Base-by-base conservation (phyloP, 1,140 invertebrate species). In the Trinorchestia longiramus region DNA sequence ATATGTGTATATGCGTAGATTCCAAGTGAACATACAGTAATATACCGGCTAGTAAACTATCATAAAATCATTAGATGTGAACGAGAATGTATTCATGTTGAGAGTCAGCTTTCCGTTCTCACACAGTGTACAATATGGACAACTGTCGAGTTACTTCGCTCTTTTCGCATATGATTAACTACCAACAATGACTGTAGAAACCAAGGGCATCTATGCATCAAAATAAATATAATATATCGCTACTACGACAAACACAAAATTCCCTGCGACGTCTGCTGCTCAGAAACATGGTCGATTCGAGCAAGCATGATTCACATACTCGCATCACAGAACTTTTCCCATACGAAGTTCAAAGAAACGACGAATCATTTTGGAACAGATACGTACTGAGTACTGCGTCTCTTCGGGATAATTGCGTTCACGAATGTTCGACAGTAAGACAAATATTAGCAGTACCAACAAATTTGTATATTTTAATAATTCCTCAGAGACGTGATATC, bases 361-460 rank as follows among this genome's bases (percentile, higher is more conserved):
- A 47, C 92, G 92, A 94, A 94, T 40, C 92, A 94, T 94, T 94
- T 94, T 94, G 92, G 44, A 43, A 94, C 92, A 94, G 44, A 94
- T 94, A 94, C 43, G 43, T 94, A n/a, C 92, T 94, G 43, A 47
- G 92, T 90, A 90, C 88, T 90, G 88, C 88, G 88, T 90, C 92
- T 94, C 92, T 28, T 8, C 40, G 41, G 43, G 43, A 44, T 94
- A 44, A n/a, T 8, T 94, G 92, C 92, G 92, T 94, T 94, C 92
- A 94, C 92, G 92, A 42, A 41, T 90, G 41, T 90, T 90, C 88
- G 41, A 41, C 3, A 41, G 88, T 90, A 43, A 41, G 43, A 6
- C 41, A 42, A 42, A 42, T 87, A 40, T 87, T 17, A 90, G n/a
- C 43, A 8, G n/a, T 8, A 41, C 4, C 28, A 42, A 43, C 8